Base-by-base conservation (phyloP, 2,113 vertebrate genomes). In the Pantherophis guttatus region DNA sequence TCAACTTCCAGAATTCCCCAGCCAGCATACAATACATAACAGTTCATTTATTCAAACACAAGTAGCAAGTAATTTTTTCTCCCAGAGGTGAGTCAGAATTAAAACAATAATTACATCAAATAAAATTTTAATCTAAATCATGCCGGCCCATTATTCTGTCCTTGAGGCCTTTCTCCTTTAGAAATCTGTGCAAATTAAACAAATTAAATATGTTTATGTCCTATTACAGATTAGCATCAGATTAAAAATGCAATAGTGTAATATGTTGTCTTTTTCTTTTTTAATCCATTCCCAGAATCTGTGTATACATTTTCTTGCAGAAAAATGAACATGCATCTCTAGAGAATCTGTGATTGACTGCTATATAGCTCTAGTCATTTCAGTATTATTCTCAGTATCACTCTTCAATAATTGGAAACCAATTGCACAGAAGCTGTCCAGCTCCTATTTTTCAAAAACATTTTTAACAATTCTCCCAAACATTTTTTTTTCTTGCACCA, bases 281-380 rank as follows among this genome's bases (percentile, higher is more conserved):
- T 33, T 29, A 88, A 89, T 88, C 52, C 62, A 81, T 96, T 94
- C 93, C 94, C 96, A 87, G 86, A 94, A 93, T 75, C n/a, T 2
- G 75, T 3, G 21, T 5, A 55, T 92, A 59, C 87, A 89, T 70
- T 88, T 88, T 89, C 39, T 57, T 89, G 92, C 24, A 50, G 21
- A 88, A 92, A 92, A 92, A 13, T 87, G 44, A 33, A 70, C 87
- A 88, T 39, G 23, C 8, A 3, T 89, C 62, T 53, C 87, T 89
- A 53, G n/a, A 81, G 87, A 75, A 39, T 24, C 24, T 57, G 11
- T 50, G 39, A 92, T 57, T 75, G 87, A 59, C 87, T 92, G 52
- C 52, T n/a, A 8, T 55, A 33, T 55, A 75, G 87, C 50, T 62
- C 12, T 70, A 39, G 8, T 87, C 19, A 65, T 54, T 93, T 89